Conservation (phyloP, 2,113 vertebrate genomes). For the Tragelaphus strepsiceros region DNA sequence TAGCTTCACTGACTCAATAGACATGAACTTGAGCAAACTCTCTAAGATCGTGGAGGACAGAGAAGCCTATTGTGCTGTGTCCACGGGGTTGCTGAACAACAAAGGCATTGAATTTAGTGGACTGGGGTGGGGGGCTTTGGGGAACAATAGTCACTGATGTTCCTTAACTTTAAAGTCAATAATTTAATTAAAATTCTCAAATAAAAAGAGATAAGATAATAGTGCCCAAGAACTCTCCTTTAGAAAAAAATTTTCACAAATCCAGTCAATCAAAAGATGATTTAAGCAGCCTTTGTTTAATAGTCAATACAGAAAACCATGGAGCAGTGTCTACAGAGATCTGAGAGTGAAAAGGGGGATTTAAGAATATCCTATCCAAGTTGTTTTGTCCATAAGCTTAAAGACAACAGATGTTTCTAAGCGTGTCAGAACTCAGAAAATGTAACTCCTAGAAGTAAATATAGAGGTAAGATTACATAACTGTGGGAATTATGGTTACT, state of each 20-base stretch:
- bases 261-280: not conserved
- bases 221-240: not conserved
- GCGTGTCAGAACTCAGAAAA: not conserved
- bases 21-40: not conserved
- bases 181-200: not conserved
- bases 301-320: not conserved
- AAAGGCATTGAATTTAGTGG: not conserved
- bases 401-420: slow-evolving; percentile 6
- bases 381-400: not conserved
- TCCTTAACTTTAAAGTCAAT: not conserved
- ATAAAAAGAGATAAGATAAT: not conserved
- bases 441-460: not conserved
- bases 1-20: not conserved
- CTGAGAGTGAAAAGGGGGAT: not conserved
- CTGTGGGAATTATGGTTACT: not conserved
- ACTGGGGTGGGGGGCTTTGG: not conserved
- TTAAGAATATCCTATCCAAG: not conserved
- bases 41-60: not conserved
- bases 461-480: not conserved
- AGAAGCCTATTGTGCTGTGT: not conserved
- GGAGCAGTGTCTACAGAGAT: not conserved
- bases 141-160: not conserved
- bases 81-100: not conserved
- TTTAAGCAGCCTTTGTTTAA: not conserved
- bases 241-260: not conserved